Percentiles rank a stretch among this genome's conserved stretches.
These are phyloP conservation scores for Thelaira solivaga DNA, from an alignment of 2,888 invertebrate species.

Conservation along the genomic window DNA sequence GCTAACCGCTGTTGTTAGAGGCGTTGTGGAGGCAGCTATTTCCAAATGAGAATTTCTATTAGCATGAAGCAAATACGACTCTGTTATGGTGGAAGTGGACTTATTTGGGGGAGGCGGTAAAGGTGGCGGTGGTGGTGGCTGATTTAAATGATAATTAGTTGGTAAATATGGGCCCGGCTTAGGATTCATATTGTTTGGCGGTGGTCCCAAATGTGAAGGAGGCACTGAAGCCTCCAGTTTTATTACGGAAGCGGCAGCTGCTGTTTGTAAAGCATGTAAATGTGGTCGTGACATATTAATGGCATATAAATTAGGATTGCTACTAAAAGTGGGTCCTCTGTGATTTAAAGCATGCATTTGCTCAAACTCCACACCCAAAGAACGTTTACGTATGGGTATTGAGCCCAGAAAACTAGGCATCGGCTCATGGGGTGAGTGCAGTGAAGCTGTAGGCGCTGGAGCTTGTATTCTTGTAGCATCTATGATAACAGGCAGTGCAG, in stretches of 20 bases:
- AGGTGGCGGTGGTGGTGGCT: slow-evolving; percentile 8
- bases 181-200: slow-evolving; percentile 68
- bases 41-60: slow-evolving; percentile 41
- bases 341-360: slow-evolving; percentile 66
- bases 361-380: slow-evolving; percentile 70
- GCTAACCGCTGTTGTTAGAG: slow-evolving; percentile 8
- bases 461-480: slow-evolving; percentile 49
- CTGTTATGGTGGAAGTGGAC: slow-evolving; percentile 24
- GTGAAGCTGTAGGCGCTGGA: slow-evolving; percentile 72
- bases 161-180: slow-evolving; percentile 68
- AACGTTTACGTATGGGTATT: slow-evolving; percentile 75
- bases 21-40: slow-evolving; percentile 37
- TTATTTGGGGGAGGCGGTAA: slow-evolving; percentile 11
- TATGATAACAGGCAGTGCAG: slow-evolving; percentile 36
- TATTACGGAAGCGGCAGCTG: slow-evolving; percentile 42
- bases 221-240: slow-evolving; percentile 49
- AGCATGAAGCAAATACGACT: slow-evolving; percentile 69
- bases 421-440: slow-evolving; percentile 75
- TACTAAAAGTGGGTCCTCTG: slow-evolving; percentile 50
- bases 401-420: slow-evolving; percentile 76
- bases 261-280: slow-evolving; percentile 62
- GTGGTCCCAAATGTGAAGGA: slow-evolving; percentile 54
- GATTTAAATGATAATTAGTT: slow-evolving; percentile 46
- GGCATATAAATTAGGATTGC: slow-evolving; percentile 64
- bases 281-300: slow-evolving; percentile 75